Percentiles rank a stretch among this genome's conserved stretches.
Evolutionary conservation across 2,888 invertebrate genomes (phyloP).

Genomic region (Ferrisia virgata): DNA sequence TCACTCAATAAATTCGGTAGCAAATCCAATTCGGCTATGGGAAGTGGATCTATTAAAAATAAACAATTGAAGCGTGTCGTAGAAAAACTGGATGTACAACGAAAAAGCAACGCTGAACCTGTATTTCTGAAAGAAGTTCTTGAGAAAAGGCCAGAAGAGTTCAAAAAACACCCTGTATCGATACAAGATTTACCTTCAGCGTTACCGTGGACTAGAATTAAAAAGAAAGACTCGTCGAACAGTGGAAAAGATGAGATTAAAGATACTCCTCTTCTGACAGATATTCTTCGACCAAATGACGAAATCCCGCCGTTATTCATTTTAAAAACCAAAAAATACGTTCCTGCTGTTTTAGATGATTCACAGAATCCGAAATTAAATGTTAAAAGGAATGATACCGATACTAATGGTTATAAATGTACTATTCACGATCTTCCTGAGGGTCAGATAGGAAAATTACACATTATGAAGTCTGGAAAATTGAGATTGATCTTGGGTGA

Average conservation of each 20-base stretch:
- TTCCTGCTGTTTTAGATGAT: slow-evolving; percentile 19
- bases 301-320: slow-evolving; percentile 23
- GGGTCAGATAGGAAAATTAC: slow-evolving; percentile 40
- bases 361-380: neutral
- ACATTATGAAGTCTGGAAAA: slow-evolving; percentile 39
- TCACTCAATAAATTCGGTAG: neutral
- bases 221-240: neutral
- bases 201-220: neutral
- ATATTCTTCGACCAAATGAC: neutral
- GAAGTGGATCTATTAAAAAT: neutral
- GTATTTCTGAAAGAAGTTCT: neutral
- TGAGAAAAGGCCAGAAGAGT: neutral
- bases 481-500: slow-evolving; percentile 28
- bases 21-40: neutral
- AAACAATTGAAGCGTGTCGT: neutral
- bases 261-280: neutral
- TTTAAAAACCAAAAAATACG: slow-evolving; percentile 27
- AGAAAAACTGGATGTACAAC: neutral
- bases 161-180: neutral
- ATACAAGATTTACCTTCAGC: slow-evolving; percentile 32
- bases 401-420: slow-evolving; percentile 30
- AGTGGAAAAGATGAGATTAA: neutral
- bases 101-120: neutral
- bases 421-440: slow-evolving; percentile 41
- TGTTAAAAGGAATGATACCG: neutral